Evolutionary conservation across 2,888 invertebrate species (phyloP), one percentile per base, ranked within the genome.

Genomic region (Luperina nickerlii): DNA sequence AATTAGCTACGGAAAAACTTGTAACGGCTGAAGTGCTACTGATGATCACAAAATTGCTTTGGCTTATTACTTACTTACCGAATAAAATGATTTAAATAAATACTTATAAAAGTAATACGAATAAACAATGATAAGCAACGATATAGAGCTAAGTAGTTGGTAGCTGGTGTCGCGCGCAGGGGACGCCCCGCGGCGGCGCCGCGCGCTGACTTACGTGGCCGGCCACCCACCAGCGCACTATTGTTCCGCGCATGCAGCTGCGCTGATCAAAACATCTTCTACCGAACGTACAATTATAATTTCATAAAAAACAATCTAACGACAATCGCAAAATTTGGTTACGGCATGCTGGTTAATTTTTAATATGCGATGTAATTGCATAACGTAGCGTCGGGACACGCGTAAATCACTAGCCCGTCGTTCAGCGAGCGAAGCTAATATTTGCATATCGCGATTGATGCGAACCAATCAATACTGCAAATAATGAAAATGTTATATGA

Each of bases 401-500:
- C 94, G 95, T 95, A 95, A 95, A 95, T 95, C 95, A 95, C 92
- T 88, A 90, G 92, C 89, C 91, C 87, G 91, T 92, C 93, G 94
- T 94, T 93, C 95, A 94, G 91, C 93, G 94, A 91, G 92, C 92
- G 92, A 91, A 88, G 94, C 96, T 95, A 97, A 96, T 97, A 96
- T 97, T 96, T 96, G 96, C 96, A 96, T 96, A 95, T 95, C 95
- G 94, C 95, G 95, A 97, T 96, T 96, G 96, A 96, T 96, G 95
- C 95, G 91, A 94, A 92, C 94, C 96, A 96, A 97, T 97, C 97
- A 96, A 96, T 96, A 95, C 94, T 93, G 96, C 96, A 97, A 97
- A 97, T 96, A 96, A 95, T 95, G 94, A 94, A 95, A 95, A 94
- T 94, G 92, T 94, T 94, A 92, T 94, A 82, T 95, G 94, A 93